Evolutionary conservation across 2,113 vertebrate genomes (phyloP).

Genomic region (Lonchura striata): DNA sequence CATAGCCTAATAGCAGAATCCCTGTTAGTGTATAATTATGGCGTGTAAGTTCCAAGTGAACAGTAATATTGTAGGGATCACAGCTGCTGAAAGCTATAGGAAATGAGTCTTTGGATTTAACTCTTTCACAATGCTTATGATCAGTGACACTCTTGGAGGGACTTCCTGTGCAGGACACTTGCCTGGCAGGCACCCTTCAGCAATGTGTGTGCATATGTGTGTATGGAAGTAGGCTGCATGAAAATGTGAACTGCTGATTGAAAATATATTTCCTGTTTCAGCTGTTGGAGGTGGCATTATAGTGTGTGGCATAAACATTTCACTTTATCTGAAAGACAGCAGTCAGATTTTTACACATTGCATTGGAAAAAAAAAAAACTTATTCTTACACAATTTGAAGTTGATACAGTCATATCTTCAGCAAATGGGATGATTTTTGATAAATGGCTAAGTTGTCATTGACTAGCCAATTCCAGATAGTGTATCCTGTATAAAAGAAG

Average conservation of each 20-base stretch:
- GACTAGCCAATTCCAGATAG: neutral
- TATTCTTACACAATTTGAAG: neutral
- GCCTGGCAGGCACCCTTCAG: neutral
- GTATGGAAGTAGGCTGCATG: neutral
- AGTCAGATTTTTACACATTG: neutral
- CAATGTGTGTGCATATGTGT: accelerated
- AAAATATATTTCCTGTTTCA: neutral
- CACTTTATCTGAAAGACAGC: neutral
- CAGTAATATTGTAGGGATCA: neutral
- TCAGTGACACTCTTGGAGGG: neutral
- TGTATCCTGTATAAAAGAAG: neutral
- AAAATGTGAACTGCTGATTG: neutral
- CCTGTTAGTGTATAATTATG: neutral
- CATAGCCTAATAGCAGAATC: neutral
- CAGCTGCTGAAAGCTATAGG: neutral
- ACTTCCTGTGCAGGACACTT: neutral
- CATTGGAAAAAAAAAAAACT: neutral
- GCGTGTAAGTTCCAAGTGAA: neutral
- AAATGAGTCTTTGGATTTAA: neutral
- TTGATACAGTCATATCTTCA: neutral
- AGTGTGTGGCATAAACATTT: neutral
- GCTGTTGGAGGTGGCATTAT: neutral
- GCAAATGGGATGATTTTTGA: neutral
- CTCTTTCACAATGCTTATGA: neutral
- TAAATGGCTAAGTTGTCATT: neutral